Base-by-base conservation (phyloP, 2,113 vertebrate species). In the Gallinago paraguaiae region DNA sequence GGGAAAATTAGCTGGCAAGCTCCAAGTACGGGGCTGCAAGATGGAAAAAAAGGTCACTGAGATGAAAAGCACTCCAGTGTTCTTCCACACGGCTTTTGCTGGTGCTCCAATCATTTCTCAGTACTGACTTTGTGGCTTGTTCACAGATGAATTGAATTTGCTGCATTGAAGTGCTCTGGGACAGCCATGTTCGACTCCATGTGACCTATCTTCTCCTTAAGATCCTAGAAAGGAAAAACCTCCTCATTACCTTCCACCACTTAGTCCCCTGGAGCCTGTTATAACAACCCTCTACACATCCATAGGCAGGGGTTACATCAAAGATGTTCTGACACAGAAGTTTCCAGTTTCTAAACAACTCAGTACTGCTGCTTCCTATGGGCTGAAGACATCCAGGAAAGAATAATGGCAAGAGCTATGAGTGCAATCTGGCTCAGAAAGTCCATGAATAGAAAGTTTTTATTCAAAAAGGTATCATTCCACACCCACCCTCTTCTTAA, bases 41-140 rank as follows among this genome's bases (percentile, higher is more conserved):
- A 9, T 6, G 76, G 70, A 80, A 86, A 82, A 14, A 3, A 69
- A 92, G 43, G 56, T 30, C 75, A 17, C 16, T 19, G 74, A 10
- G 50, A 37, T 31, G 78, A 31, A 67, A 86, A 50, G 12, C 0
- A 2, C 45, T 77, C 60, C 41, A 2, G 43, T 12, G n/a, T 39
- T 77, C 28, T 13, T 68, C 60, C 45, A 13, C 4, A 27, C 0
- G 0, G 24, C 61, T 39, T 24, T 28, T 15, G 54, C 31, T 63
- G 48, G 6, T 27, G 23, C 72, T 87, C 9, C 13, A 24, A 2
- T 20, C 1, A 0, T 28, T 80, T 60, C 61, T 60, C n/a, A 45
- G 35, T 39, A 22, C 11, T 39, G 60, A 11, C 16, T 60, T 5
- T 0, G 8, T 23, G 45, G 7, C 17, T 80, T 65, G 13, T 2